phyloP scores from a whole-genome alignment of 2,888 invertebrate species.

The Cataglyphis livida region DNA sequence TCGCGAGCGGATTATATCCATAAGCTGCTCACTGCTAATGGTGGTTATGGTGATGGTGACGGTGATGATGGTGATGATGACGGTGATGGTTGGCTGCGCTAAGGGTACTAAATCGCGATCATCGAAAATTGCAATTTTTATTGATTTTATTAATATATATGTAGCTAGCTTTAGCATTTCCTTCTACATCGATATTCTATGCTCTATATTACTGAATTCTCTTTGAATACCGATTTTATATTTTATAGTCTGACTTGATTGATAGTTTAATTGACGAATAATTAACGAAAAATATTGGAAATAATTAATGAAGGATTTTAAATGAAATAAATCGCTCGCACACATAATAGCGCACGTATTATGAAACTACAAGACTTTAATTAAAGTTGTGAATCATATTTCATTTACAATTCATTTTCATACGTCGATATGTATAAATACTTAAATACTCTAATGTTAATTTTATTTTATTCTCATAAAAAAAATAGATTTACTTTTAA shows the following conservation, averaged over 20 bases:
- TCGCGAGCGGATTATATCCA: constrained; percentile 26
- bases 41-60: constrained; percentile 60
- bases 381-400: not conserved
- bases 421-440: not conserved
- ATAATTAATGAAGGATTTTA: not conserved
- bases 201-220: not conserved
- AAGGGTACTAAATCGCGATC: not conserved
- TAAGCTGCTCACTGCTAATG: constrained; percentile 67
- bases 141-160: not conserved
- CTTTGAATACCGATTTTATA: not conserved
- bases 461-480: not conserved
- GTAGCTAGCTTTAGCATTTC: not conserved
- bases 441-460: not conserved
- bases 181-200: not conserved
- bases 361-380: not conserved
- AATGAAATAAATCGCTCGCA: not conserved
- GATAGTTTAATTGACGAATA: not conserved
- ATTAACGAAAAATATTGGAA: not conserved
- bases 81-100: constrained; percentile 6
- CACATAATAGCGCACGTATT: not conserved
- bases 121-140: not conserved
- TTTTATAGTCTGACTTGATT: not conserved
- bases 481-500: constrained; percentile 6
- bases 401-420: not conserved
- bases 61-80: constrained; percentile 17